phyloP scores from a whole-genome alignment of 2,113 vertebrate genomes.

The Myiozetetes cayanensis region DNA sequence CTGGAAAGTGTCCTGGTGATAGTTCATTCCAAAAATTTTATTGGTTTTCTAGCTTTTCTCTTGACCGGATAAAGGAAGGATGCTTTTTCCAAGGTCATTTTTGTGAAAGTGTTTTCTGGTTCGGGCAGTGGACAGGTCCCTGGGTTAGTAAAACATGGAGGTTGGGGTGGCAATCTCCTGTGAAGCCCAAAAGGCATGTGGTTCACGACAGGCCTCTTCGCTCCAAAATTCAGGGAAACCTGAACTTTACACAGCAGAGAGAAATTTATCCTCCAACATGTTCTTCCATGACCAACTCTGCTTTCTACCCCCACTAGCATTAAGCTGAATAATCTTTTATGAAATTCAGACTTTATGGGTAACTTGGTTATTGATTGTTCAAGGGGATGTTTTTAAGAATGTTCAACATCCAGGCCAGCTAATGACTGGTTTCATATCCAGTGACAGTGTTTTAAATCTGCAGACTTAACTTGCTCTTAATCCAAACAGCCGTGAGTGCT shows the following conservation, averaged over 20 bases:
- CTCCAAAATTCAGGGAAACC: neutral
- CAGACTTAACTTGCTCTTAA: neutral
- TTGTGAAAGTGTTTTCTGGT: neutral
- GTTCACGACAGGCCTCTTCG: neutral
- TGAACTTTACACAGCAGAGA: neutral
- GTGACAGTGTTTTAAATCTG: neutral
- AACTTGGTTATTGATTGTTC: neutral
- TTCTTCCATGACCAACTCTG: neutral
- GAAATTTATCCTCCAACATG: neutral
- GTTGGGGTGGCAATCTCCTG: neutral
- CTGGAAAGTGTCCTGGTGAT: constrained; percentile 20
- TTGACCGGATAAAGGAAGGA: neutral
- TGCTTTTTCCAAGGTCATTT: neutral
- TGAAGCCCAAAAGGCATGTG: neutral
- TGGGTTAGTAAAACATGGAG: neutral
- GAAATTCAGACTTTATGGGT: neutral
- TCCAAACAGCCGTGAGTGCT: neutral
- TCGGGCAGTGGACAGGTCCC: neutral
- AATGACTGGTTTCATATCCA: neutral
- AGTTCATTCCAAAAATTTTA: neutral
- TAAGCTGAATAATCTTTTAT: neutral
- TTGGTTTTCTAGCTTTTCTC: constrained; percentile 10
- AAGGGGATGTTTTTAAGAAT: neutral
- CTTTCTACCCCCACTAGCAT: neutral
- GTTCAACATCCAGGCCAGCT: neutral